Percentiles rank a stretch among this genome's conserved stretches.
Evolutionary conservation across 2,888 invertebrate genomes (phyloP).

Genomic region (Thyatira batis): DNA sequence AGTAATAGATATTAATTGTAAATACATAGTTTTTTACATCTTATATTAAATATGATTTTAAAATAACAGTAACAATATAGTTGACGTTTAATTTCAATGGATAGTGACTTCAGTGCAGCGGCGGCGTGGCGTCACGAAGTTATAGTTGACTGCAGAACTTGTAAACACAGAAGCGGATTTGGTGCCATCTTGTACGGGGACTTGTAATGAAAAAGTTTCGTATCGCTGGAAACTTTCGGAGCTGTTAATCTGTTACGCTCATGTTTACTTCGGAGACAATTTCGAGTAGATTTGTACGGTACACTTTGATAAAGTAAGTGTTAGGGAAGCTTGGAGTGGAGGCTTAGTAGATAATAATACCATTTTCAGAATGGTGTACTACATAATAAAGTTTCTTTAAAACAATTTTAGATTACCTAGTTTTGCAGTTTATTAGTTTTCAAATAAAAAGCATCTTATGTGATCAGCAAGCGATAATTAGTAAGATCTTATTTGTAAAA

Average conservation of each 20-base stretch:
- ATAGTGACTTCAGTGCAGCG: constrained; percentile 22
- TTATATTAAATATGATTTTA: too few species aligned
- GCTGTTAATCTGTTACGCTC: constrained; percentile 32
- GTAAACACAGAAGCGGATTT: constrained; percentile 19
- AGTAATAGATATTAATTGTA: too few species aligned
- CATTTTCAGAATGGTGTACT: too few species aligned
- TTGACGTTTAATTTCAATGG: neutral
- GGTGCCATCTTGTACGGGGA: constrained; percentile 22
- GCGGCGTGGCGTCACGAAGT: constrained; percentile 9
- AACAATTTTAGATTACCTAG: too few species aligned
- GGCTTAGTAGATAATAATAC: too few species aligned
- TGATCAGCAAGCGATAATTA: too few species aligned
- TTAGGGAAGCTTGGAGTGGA: neutral
- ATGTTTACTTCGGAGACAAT: constrained; percentile 21
- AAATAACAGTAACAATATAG: neutral
- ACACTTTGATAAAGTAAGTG: neutral
- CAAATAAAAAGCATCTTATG: too few species aligned
- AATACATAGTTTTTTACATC: too few species aligned
- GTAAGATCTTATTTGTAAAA: too few species aligned
- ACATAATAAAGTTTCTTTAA: too few species aligned
- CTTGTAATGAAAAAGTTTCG: constrained; percentile 53
- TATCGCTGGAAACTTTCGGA: constrained; percentile 17
- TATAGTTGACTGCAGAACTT: constrained; percentile 9
- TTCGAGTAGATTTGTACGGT: constrained; percentile 14
- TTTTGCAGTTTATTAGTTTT: too few species aligned